Evolutionary conservation across 2,888 invertebrate genomes (phyloP), one percentile per base, ranked within the genome.

Genomic region (Perizoma affinitatum): DNA sequence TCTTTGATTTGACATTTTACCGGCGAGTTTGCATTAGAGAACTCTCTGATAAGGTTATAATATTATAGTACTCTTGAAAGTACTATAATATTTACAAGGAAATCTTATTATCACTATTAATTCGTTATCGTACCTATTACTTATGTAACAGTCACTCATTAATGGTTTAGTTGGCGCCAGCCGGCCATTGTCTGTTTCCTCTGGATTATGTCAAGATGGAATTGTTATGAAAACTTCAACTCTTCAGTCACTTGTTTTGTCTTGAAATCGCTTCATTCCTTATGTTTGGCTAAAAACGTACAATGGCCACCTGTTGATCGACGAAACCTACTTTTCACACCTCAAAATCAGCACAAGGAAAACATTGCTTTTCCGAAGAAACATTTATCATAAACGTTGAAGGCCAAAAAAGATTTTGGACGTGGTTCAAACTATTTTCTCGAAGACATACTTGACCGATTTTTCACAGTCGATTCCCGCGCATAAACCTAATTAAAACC

Each of bases 371-470:
- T 50, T 60, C 7, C 42, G 33, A 38, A 8, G 46, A 54, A 56
- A 49, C 22, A 22, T 22, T 22, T n/a, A n/a, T n/a, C n/a, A n/a
- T n/a, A n/a, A n/a, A n/a, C n/a, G n/a, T n/a, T n/a, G 63, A 74
- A 86, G 82, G 86, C 78, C 80, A 68, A 22, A 22, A n/a, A 63
- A 61, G 52, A 61, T 79, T 78, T 76, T 87, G 83, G 84, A 86
- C 69, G 66, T 43, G 75, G 75, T 80, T 84, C 84, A 84, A 84
- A 69, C 72, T 70, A 78, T 80, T 82, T 76, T 79, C 78, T 71
- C 70, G 66, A 65, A 69, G 70, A 76, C 75, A 85, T 88, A 82
- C 90, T 88, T 90, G 90, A 90, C 91, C 90, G 90, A 90, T 88
- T 86, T 86, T 89, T 87, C 79, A 43, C 50, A 50, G 58, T 58